Evolutionary conservation across 2,888 invertebrate species (phyloP), one percentile per base, ranked within the genome.

Genomic region (Catocala nupta): DNA sequence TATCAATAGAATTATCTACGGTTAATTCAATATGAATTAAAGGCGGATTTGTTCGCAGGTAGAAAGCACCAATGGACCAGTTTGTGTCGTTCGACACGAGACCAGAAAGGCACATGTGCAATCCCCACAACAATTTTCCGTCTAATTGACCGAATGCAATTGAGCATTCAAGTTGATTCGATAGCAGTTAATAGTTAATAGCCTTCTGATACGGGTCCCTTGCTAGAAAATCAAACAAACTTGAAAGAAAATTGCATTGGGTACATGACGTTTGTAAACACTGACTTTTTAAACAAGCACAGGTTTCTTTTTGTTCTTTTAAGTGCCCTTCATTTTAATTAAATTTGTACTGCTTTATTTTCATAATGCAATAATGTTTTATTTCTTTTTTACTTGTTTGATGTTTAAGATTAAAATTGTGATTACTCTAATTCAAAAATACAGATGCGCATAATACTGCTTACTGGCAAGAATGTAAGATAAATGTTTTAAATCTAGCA

Each of bases 131-230:
- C 89, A 91, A 93, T 93, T 93, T 92, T 92, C 89, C 93, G 92
- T 90, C 89, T 91, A 93, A 93, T 93, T 93, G 92, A 91, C 79
- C 85, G 84, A 87, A 87, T 84, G 88, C 90, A 92, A 90, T 92
- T 86, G 91, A 92, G 88, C 93, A 90, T 93, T 88, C 82, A 86
- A 86, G 83, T 84, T 78, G 83, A 82, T 83, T 87, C 86, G 82
- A 81, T 81, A 80, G 86, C 85, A 87, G 84, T 90, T 85, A 90
- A 86, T 87, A 83, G 81, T 90, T 91, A 91, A 92, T 91, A 77
- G 88, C 84, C 80, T 84, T 83, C 81, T 85, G 88, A 90, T 92
- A 91, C 83, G 87, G 86, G 80, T 77, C 70, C 78, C 68, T 75
- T 77, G 75, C 77, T 82, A 81, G 81, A 81, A 85, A 88, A 84